phyloP scores from a whole-genome alignment of 2,888 invertebrate genomes.

The Rhamnusium bicolor region DNA sequence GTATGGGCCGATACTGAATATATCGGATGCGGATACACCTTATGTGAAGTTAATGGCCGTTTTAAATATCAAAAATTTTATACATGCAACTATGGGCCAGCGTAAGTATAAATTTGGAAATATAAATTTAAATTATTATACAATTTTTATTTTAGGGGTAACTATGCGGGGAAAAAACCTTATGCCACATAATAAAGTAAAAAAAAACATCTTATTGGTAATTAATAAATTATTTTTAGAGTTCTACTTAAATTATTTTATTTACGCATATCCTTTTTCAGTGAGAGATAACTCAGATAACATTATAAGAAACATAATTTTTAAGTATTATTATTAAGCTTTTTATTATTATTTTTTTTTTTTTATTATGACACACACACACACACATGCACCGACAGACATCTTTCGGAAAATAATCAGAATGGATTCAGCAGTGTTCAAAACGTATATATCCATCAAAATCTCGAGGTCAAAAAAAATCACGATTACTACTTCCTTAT shows the following conservation, averaged over 20 bases:
- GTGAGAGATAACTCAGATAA: neutral
- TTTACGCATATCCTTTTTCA: neutral
- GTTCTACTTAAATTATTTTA: neutral
- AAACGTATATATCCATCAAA: no score
- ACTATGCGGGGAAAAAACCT: slow-evolving; percentile 46
- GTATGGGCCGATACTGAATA: slow-evolving; percentile 56
- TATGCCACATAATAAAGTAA: slow-evolving; percentile 36
- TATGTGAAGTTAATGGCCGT: slow-evolving; percentile 36
- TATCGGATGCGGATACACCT: slow-evolving; percentile 56
- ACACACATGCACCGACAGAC: no score
- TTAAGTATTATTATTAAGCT: neutral
- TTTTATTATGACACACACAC: no score
- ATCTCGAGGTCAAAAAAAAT: no score
- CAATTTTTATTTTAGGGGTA: slow-evolving; percentile 49
- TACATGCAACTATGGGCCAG: slow-evolving; percentile 54
- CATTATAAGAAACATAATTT: neutral
- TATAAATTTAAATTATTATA: neutral
- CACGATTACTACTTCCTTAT: no score
- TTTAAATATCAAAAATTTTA: slow-evolving; percentile 51
- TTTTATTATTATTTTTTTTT: no score
- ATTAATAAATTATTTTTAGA: neutral
- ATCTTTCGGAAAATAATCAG: no score
- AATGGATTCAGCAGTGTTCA: no score
- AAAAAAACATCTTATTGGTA: neutral
- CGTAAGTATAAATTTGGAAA: slow-evolving; percentile 43